A percentile compares a stretch with the other conserved stretches of the same genome.
phyloP scores from a whole-genome alignment of 1,140 invertebrate species.

The Orchesella cincta region DNA sequence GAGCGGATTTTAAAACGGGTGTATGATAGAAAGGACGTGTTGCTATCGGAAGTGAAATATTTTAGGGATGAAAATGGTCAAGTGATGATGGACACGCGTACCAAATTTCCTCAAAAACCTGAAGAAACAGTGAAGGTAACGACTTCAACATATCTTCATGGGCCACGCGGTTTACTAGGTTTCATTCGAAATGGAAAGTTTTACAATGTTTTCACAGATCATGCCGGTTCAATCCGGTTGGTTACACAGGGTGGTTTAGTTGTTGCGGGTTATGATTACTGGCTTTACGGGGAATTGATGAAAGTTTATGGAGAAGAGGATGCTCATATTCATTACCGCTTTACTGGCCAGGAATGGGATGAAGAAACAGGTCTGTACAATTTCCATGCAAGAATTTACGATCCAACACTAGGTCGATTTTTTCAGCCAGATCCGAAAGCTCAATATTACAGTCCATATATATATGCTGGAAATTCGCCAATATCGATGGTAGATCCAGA shows the following conservation, averaged over 20 bases:
- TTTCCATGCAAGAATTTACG: slow-evolving; percentile 34
- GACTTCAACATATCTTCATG: neutral
- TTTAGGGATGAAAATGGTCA: slow-evolving; percentile 27
- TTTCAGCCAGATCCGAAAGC: slow-evolving; percentile 31
- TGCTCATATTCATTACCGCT: slow-evolving; percentile 25
- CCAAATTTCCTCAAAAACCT: neutral
- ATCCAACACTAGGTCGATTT: slow-evolving; percentile 36
- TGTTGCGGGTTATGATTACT: slow-evolving; percentile 34
- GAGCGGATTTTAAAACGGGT: slow-evolving; percentile 37
- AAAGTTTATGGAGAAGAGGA: neutral
- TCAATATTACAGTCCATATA: slow-evolving; percentile 39
- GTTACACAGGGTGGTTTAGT: slow-evolving; percentile 19
- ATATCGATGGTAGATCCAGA: slow-evolving; percentile 34
- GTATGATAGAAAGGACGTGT: neutral
- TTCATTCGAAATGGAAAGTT: slow-evolving; percentile 34
- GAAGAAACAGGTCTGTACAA: slow-evolving; percentile 37
- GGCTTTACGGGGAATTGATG: slow-evolving; percentile 34
- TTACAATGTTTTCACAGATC: slow-evolving; percentile 34
- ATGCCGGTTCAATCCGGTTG: slow-evolving; percentile 25
- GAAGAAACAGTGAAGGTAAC: neutral
- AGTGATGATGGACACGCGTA: slow-evolving; percentile 2
- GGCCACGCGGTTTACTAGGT: slow-evolving; percentile 33
- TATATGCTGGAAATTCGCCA: slow-evolving; percentile 35
- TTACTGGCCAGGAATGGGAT: slow-evolving; percentile 34
- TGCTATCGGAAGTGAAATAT: slow-evolving; percentile 4